A percentile compares a stretch with the other conserved stretches of the same genome.
Evolutionary conservation across 2,888 invertebrate species (phyloP).

Genomic region (Drosophila greeni): DNA sequence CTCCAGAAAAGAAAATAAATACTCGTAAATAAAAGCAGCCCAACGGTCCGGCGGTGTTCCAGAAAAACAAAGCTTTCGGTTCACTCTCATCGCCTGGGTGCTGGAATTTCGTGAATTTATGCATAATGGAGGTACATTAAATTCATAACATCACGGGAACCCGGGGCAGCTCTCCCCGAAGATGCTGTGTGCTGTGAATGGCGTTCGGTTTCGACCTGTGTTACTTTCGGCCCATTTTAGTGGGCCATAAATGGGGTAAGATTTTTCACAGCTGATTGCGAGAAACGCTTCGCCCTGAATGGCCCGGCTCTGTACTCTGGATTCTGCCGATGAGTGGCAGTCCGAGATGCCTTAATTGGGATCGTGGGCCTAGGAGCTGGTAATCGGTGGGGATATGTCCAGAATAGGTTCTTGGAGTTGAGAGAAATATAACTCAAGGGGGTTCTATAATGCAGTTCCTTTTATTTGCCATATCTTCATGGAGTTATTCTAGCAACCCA

Average conservation of each 20-base stretch:
- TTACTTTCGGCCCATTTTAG: constrained; percentile 56
- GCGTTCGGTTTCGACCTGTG: constrained; percentile 39
- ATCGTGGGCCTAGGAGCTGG: background rate
- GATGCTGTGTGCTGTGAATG: constrained; percentile 45
- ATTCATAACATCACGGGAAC: constrained; percentile 65
- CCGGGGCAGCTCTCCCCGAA: constrained; percentile 8
- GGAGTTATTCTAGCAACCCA: background rate
- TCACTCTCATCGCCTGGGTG: constrained; percentile 34
- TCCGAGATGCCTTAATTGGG: constrained; percentile 24
- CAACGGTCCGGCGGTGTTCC: constrained; percentile 20
- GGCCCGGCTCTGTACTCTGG: constrained; percentile 52
- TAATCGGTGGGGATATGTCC: background rate
- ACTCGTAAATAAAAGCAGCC: constrained; percentile 16
- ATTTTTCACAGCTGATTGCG: constrained; percentile 76
- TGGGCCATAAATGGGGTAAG: constrained; percentile 71
- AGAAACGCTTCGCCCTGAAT: constrained; percentile 64
- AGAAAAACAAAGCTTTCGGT: constrained; percentile 62
- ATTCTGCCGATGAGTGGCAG: constrained; percentile 9
- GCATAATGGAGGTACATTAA: constrained; percentile 72
- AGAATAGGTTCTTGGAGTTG: background rate
- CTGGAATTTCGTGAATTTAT: constrained; percentile 74
- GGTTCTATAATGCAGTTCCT: no score
- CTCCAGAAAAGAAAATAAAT: constrained; percentile 27
- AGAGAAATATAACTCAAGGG: background rate
- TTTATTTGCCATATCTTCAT: background rate